These are phyloP conservation scores for Pseudotriccus pelzelni DNA, from an alignment of 2,797 vertebrate genomes.

Conservation along the genomic window DNA sequence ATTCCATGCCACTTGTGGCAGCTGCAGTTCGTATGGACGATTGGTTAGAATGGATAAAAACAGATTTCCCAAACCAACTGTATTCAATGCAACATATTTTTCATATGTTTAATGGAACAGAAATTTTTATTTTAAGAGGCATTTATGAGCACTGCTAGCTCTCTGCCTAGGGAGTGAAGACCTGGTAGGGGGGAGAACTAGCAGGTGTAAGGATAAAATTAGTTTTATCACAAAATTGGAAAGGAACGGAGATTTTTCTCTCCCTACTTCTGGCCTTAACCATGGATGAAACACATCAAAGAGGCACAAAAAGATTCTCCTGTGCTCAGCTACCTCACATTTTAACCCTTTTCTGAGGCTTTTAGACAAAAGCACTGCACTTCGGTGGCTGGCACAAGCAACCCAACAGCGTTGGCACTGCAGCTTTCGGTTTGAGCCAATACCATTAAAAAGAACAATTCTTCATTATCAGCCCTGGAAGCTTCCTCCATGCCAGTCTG, in stretches of 20 bases:
- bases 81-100: conserved; percentile 75
- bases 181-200: conserved; percentile 48
- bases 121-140: conserved; percentile 75
- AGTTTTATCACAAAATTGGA: conserved; percentile 69
- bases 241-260: conserved; percentile 26
- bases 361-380: not conserved
- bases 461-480: conserved; percentile 66
- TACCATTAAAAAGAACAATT: conserved; percentile 57
- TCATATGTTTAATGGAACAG: conserved; percentile 76
- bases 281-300: conserved; percentile 32
- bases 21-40: conserved; percentile 60
- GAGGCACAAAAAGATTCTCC: not conserved
- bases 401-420: conserved; percentile 40
- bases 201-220: conserved; percentile 64
- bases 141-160: conserved; percentile 57
- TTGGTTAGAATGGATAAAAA: conserved; percentile 70
- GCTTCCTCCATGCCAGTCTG: not conserved
- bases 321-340: not conserved
- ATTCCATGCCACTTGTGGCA: conserved; percentile 48
- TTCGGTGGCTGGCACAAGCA: conserved; percentile 16
- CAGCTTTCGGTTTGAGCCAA: conserved; percentile 11
- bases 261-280: conserved; percentile 13
- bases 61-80: conserved; percentile 74
- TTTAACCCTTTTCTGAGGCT: conserved; percentile 54
- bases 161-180: conserved; percentile 50